These are phyloP conservation scores for Nansenia antarctica DNA, from an alignment of 2,113 vertebrate species.

Conservation along the genomic window DNA sequence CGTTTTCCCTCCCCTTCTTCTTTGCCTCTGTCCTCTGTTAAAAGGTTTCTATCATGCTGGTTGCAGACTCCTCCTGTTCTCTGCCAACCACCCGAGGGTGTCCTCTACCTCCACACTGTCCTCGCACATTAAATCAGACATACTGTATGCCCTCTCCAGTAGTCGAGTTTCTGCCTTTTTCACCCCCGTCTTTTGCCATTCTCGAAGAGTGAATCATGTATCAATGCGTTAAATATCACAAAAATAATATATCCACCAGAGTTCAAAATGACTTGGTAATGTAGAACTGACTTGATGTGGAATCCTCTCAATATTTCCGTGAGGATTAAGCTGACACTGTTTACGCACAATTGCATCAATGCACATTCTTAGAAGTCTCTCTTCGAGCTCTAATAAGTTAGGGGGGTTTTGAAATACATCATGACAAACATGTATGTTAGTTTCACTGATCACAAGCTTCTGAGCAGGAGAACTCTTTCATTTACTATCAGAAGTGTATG, in stretches of 20 bases:
- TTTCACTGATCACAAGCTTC: neutral
- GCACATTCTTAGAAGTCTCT: neutral
- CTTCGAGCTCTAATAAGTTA: neutral
- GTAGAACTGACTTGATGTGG: neutral
- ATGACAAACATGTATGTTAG: neutral
- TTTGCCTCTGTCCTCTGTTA: slow-evolving; percentile 40
- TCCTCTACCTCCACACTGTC: slow-evolving; percentile 52
- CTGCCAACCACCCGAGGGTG: slow-evolving; percentile 55
- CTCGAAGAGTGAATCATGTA: slow-evolving; percentile 29
- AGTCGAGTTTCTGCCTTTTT: slow-evolving; percentile 27
- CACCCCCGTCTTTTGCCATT: slow-evolving; percentile 23
- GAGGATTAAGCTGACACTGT: neutral
- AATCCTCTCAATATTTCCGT: neutral
- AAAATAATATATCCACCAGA: slow-evolving; percentile 4
- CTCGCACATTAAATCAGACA: slow-evolving; percentile 58
- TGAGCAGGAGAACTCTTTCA: neutral
- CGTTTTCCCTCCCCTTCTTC: slow-evolving; percentile 9
- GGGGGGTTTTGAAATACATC: neutral
- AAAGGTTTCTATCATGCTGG: slow-evolving; percentile 46
- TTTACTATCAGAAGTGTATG: neutral
- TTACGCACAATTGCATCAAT: neutral
- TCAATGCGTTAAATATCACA: slow-evolving; percentile 22
- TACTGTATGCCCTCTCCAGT: slow-evolving; percentile 39
- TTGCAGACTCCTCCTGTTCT: slow-evolving; percentile 52
- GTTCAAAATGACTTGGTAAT: neutral